Evolutionary conservation across 2,113 vertebrate species (phyloP).

Genomic region (Cyprinodon brontotheroides): DNA sequence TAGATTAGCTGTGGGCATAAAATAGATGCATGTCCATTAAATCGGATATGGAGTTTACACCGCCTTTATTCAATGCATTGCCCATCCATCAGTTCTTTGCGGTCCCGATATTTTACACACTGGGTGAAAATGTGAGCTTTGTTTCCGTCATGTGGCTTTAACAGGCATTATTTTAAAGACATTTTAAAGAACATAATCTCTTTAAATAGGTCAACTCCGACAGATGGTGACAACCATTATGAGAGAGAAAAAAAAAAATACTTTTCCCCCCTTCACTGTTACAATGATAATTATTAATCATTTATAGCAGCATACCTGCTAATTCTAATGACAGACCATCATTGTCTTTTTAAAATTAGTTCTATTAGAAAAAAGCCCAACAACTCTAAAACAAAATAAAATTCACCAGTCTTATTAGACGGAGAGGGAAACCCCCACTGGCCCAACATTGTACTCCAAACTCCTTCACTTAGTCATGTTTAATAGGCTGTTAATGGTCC

Average conservation of each 20-base stretch:
- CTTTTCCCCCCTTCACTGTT: not conserved
- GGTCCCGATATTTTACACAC: not conserved
- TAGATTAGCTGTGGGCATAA: not conserved
- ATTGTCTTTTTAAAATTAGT: conserved; percentile 17
- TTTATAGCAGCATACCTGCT: not conserved
- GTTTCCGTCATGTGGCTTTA: not conserved
- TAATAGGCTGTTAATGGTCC: conserved; percentile 78
- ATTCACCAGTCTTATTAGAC: conserved; percentile 59
- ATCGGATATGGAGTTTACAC: too few relatives aligned
- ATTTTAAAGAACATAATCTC: not conserved
- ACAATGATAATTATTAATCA: not conserved
- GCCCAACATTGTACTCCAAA: conserved; percentile 64
- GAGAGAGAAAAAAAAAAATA: not conserved
- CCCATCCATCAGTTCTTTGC: not conserved
- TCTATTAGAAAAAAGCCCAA: conserved; percentile 32
- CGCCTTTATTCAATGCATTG: not conserved
- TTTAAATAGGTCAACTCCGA: not conserved
- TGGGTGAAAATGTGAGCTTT: not conserved
- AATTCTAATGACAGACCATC: not conserved
- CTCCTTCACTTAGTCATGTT: conserved; percentile 72
- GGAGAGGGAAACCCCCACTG: conserved; percentile 61
- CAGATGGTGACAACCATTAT: not conserved
- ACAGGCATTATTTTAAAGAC: not conserved
- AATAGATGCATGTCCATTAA: not conserved
- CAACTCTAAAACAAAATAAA: conserved; percentile 37